Base-by-base conservation (phyloP, 2,113 vertebrate genomes). In the Euleptes europaea region DNA sequence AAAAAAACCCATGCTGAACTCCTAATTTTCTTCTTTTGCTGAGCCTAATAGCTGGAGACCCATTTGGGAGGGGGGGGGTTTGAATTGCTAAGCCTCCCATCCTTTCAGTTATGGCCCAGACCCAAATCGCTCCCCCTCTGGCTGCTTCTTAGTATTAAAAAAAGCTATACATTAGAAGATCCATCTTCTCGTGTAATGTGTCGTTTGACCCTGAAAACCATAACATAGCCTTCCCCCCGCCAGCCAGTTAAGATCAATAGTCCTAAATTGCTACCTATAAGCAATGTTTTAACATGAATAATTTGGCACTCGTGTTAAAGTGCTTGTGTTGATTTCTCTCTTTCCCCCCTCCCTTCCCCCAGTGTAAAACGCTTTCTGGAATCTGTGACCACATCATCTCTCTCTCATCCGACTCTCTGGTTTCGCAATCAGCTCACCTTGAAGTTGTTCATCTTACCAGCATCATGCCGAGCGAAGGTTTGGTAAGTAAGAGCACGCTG, bases 311-410 rank as follows among this genome's bases (percentile, higher is more conserved):
- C 89, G n/a, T 19, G 67, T 49, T 17, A 0, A 1, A 86, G 54
- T 75, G n/a, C 23, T 90, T 85, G 60, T 14, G 84, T 4, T 85
- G 75, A 8, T n/a, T 71, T 89, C 28, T 86, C 80, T 91, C 74
- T 83, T 69, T 85, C n/a, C 13, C 72, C 23, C 31, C 35, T 51
- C 26, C 33, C 38, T n/a, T 42, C 23, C 66, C 21, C 54, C 84
- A 99, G 98, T 99, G 98, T 95, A 99, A 99, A 95, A 97, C 97
- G 75, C 93, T 99, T 92, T 97, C 97, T 87, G 98, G 98, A 93
- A 99, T 99, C 92, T 99, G 98, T 91, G 97, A 98, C 93, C 98
- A 99, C 95, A 97, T 99, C 96, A 97, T 98, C 93, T 97, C 97
- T 6, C 95, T 99, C 89, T 98, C 98, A 69, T 98, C 98, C 9